Base-by-base conservation (phyloP, 53 echinoderm and acorn worm genomes). In the Echinometra lucunter region DNA sequence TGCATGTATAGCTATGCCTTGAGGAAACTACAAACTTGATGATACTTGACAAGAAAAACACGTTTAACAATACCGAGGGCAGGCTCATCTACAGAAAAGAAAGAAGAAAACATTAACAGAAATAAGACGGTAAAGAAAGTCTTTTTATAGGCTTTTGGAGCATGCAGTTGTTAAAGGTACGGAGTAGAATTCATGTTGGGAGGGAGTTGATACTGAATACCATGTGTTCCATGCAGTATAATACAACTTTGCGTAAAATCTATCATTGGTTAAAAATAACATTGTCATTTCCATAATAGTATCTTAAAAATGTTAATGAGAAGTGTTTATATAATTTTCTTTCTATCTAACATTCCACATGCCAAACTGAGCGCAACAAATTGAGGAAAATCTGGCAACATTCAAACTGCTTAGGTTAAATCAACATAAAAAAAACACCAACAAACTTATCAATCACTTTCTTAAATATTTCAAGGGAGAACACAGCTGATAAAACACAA, bases 61-160 rank as follows among this genome's bases (percentile, higher is more conserved):
- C 1, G 42, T 12, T 63, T 88, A 19, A 89, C 58, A 40, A 60
- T 89, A 89, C 89, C 89, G 60, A 89, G 9, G 58, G 60, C 60
- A 89, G 89, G 89, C 37, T 89, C 89, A 60, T 89, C 89, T 89
- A 89, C 28, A 34, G 63, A 55, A 56, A 69, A 91, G 66, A 44
- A 91, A 67, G 66, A 44, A 44, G 18, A 90, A n/a, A 57, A 91
- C 23, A 91, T 47, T 12, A 47, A 38, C 38, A 78, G 78, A 78
- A 72, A 12, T 42, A 23, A 21, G 18, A n/a, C 30, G 69, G 21
- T 32, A 32, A 69, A 69, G 0, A 1, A 32, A 1, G 30, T 69
- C 12, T 32, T 12, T 9, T 12, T 69, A 69, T 7, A 69, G 15
- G 8, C 12, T 69, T 30, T 30, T 32, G 30, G 13, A 11, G 34